A percentile compares a stretch with the other conserved stretches of the same genome.
Evolutionary conservation across 2,113 vertebrate species (phyloP).

Genomic region (Silurus glanis): DNA sequence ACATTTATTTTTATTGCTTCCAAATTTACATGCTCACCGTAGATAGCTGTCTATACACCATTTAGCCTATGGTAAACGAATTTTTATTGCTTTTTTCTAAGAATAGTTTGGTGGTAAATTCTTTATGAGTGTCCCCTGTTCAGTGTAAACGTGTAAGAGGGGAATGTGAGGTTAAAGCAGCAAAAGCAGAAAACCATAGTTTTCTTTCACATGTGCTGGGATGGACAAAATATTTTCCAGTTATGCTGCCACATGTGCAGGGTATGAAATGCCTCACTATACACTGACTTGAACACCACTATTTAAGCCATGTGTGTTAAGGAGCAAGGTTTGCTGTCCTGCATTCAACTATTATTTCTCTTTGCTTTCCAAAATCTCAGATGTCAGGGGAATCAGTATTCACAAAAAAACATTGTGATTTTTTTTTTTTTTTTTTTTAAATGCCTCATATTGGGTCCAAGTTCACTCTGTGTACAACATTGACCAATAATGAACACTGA

Average conservation of each 20-base stretch:
- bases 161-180: conserved; percentile 12
- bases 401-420: background rate
- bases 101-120: conserved; percentile 68
- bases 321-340: background rate
- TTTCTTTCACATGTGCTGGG: background rate
- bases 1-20: background rate
- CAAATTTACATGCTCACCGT: conserved; percentile 16
- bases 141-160: background rate
- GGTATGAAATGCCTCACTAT: background rate
- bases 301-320: background rate
- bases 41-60: conserved; percentile 5
- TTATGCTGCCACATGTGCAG: background rate
- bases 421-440: background rate
- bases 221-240: background rate
- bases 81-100: conserved; percentile 60
- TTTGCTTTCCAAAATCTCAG: background rate
- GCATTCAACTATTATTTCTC: background rate
- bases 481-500: background rate
- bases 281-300: background rate
- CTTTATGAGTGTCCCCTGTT: conserved; percentile 58
- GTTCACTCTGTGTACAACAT: background rate
- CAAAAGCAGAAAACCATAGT: background rate
- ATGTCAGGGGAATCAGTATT: background rate
- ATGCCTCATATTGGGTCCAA: background rate
- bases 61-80: conserved; percentile 45